These are phyloP conservation scores for Venusia cambrica DNA, from an alignment of 2,888 invertebrate species.

Conservation along the genomic window DNA sequence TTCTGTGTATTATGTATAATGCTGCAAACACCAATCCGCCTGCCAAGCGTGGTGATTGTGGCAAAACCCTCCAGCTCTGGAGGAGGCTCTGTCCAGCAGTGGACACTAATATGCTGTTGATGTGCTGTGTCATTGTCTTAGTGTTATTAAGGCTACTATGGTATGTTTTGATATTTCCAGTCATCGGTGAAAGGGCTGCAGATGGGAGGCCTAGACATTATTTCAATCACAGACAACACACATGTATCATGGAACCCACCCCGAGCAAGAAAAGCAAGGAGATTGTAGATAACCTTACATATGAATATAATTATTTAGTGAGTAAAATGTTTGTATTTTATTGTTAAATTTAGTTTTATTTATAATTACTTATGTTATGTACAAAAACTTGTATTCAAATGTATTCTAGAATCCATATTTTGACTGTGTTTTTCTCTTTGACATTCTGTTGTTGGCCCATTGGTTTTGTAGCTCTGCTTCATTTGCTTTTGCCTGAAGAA, in stretches of 20 bases:
- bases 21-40: too few species aligned
- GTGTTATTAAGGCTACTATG: too few species aligned
- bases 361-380: slow-evolving; percentile 5
- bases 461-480: slow-evolving; percentile 96
- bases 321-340: slow-evolving; percentile 15
- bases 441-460: slow-evolving; percentile 94
- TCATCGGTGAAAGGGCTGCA: slow-evolving; percentile 96
- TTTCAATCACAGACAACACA: slow-evolving; percentile 96
- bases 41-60: too few species aligned
- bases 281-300: slow-evolving; percentile 81
- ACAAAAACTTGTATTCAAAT: slow-evolving; percentile 1
- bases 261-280: slow-evolving; percentile 90
- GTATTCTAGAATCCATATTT: slow-evolving; percentile 94
- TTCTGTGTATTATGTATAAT: too few species aligned
- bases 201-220: slow-evolving; percentile 93
- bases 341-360: slow-evolving; percentile 17
- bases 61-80: too few species aligned
- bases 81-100: too few species aligned
- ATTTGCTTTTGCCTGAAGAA: slow-evolving; percentile 93
- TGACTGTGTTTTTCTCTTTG: slow-evolving; percentile 93
- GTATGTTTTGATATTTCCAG: slow-evolving; percentile 81
- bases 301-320: slow-evolving; percentile 17
- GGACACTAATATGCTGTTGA: too few species aligned
- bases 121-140: too few species aligned
- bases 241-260: slow-evolving; percentile 91